Evolutionary conservation across 1,140 invertebrate species (phyloP).

Genomic region (Apis laboriosa): DNA sequence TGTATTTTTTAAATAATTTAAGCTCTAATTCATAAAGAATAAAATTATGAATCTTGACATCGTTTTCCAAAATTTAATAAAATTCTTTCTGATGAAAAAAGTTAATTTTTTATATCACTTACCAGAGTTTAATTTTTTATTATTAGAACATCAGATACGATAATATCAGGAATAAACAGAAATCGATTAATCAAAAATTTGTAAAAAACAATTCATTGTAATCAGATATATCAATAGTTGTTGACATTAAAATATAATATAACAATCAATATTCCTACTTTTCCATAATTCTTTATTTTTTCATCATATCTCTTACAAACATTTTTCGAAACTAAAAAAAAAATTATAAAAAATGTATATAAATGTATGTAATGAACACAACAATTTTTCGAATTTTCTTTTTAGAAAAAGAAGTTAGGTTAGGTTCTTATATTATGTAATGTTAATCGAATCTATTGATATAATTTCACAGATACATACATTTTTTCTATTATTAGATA

Average conservation of each 20-base stretch:
- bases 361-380: no score
- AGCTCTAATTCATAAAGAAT: background rate
- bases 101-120: background rate
- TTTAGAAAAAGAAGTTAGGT: background rate
- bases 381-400: background rate
- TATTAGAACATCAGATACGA: background rate
- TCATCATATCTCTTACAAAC: no score
- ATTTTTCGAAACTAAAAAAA: no score
- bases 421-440: slow-evolving; percentile 1
- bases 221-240: background rate
- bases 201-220: background rate
- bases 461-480: background rate
- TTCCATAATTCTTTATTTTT: background rate
- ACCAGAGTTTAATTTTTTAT: background rate
- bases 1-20: no score
- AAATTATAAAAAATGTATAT: no score
- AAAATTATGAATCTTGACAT: no score
- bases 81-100: background rate
- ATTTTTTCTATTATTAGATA: background rate
- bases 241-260: background rate
- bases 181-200: background rate
- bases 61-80: background rate
- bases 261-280: background rate
- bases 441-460: background rate
- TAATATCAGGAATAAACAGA: background rate